phyloP scores from a whole-genome alignment of 2,888 invertebrate genomes.

The Glaucopsyche alexis region DNA sequence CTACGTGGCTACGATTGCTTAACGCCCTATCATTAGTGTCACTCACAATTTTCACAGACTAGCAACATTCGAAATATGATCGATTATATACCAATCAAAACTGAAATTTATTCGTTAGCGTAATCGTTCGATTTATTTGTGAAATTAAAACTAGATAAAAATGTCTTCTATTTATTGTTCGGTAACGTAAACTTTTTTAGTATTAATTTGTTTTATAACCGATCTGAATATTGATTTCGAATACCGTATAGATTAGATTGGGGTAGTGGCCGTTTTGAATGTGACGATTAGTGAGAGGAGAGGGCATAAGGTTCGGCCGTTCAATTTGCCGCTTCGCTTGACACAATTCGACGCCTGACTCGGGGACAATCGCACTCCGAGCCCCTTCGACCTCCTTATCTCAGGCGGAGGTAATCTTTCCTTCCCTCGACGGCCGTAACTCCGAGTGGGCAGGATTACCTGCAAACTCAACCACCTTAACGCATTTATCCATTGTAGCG shows the following conservation, averaged over 20 bases:
- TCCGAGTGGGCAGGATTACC: constrained; percentile 80
- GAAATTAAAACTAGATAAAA: background rate
- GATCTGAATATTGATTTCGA: constrained; percentile 9
- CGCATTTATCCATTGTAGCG: constrained; percentile 76
- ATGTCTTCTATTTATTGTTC: background rate
- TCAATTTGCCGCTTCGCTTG: constrained; percentile 81
- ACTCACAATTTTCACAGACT: constrained; percentile 62
- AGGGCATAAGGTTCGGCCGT: constrained; percentile 77
- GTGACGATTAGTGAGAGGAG: constrained; percentile 76
- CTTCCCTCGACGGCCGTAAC: constrained; percentile 79
- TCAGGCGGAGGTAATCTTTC: constrained; percentile 80
- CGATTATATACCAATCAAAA: constrained; percentile 30
- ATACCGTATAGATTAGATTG: constrained; percentile 72
- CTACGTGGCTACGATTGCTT: constrained; percentile 57
- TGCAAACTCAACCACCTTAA: constrained; percentile 74
- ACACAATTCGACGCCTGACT: constrained; percentile 80
- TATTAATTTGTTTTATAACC: constrained; percentile 6
- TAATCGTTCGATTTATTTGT: background rate
- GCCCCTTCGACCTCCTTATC: constrained; percentile 80
- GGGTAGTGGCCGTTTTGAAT: constrained; percentile 68
- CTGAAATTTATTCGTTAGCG: constrained; percentile 14
- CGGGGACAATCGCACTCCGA: constrained; percentile 80
- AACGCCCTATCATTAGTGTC: constrained; percentile 76
- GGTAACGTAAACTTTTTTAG: background rate
- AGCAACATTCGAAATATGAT: constrained; percentile 35